Evolutionary conservation across 2,888 invertebrate genomes (phyloP).

Genomic region (Zaprionus lineosus): DNA sequence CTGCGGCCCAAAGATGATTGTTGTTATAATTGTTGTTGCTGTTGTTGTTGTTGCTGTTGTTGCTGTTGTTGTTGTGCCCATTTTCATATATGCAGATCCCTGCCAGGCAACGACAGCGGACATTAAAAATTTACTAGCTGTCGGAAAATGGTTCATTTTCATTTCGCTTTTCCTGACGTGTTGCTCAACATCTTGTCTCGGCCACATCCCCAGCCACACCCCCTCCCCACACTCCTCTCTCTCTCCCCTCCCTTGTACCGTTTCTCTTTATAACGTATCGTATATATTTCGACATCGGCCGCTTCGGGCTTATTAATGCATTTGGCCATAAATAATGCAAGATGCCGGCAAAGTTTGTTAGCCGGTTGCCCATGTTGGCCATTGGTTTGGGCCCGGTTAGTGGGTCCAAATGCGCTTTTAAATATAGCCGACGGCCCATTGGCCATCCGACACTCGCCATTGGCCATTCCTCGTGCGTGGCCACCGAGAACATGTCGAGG

Average conservation of each 20-base stretch:
- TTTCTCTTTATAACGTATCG: slow-evolving; percentile 21
- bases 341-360: slow-evolving; percentile 8
- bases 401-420: slow-evolving; percentile 53
- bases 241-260: neutral
- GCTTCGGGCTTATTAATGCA: slow-evolving; percentile 58
- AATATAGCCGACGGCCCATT: slow-evolving; percentile 44
- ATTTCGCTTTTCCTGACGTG: slow-evolving; percentile 42
- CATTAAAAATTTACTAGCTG: slow-evolving; percentile 62
- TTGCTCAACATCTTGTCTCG: slow-evolving; percentile 29
- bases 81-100: slow-evolving; percentile 18
- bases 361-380: slow-evolving; percentile 7
- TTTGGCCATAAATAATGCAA: slow-evolving; percentile 59
- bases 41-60: slow-evolving; percentile 17
- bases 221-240: slow-evolving; percentile 3
- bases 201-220: slow-evolving; percentile 20
- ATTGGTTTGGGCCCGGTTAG: slow-evolving; percentile 6
- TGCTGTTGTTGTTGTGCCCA: slow-evolving; percentile 28
- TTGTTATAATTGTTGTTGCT: slow-evolving; percentile 4
- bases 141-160: slow-evolving; percentile 54
- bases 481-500: slow-evolving; percentile 32
- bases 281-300: slow-evolving; percentile 36
- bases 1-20: slow-evolving; percentile 13
- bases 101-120: slow-evolving; percentile 8
- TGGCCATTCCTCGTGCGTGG: no score
- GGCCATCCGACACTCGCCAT: no score